Percentiles rank a stretch among this genome's conserved stretches.
phyloP scores from a whole-genome alignment of 2,797 vertebrate species.

The Sebastes dallii region DNA sequence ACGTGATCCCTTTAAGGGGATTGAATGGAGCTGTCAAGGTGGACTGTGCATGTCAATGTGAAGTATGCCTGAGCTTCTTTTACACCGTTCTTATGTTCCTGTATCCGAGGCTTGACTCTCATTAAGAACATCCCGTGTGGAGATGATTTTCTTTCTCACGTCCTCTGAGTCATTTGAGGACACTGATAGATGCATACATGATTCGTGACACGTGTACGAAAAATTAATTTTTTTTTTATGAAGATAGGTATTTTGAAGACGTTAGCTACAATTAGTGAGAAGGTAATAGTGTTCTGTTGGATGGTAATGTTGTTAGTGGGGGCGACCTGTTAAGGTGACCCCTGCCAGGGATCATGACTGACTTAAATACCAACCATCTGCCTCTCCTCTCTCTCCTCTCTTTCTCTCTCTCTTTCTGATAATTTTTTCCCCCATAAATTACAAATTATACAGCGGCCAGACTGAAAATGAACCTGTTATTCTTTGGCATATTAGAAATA shows the following conservation, averaged over 20 bases:
- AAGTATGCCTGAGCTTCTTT: background rate
- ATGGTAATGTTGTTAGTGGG: slow-evolving; percentile 53
- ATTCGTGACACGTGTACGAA: background rate
- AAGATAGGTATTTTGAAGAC: background rate
- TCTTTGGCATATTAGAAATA: background rate
- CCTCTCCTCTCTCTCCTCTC: background rate
- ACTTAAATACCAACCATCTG: slow-evolving; percentile 71
- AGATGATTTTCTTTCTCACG: background rate
- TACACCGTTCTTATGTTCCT: background rate
- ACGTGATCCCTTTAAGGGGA: background rate
- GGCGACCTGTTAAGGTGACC: slow-evolving; percentile 40
- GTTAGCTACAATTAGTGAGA: background rate
- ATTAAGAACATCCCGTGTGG: background rate
- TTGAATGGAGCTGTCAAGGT: background rate
- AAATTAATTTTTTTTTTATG: background rate
- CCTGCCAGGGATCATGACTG: slow-evolving; percentile 60
- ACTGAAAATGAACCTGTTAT: background rate
- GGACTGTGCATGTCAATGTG: background rate
- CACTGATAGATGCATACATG: background rate
- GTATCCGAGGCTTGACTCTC: background rate
- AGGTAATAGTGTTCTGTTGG: background rate
- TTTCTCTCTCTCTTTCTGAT: background rate
- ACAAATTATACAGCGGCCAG: background rate
- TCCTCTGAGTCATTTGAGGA: background rate
- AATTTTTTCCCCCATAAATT: background rate